phyloP scores from a whole-genome alignment of 2,113 vertebrate genomes.

The Gulo gulo region DNA sequence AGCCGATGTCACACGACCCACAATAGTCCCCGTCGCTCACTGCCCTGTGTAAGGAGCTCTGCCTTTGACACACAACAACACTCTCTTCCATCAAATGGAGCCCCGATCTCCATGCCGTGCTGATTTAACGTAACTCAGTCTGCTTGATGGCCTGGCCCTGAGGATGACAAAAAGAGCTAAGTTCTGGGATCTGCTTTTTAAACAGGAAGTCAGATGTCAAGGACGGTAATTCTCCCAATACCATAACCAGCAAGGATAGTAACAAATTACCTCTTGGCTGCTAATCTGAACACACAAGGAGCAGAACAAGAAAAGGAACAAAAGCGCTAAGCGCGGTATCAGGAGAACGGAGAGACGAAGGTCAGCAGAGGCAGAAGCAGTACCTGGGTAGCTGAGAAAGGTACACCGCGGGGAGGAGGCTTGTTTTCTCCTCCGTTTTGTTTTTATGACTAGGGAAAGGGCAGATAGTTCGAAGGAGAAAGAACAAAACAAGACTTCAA shows the following conservation, averaged over 20 bases:
- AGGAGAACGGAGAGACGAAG: not conserved
- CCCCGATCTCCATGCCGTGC: accelerated
- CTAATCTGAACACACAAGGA: not conserved
- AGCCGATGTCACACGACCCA: accelerated
- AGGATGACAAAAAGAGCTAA: not conserved
- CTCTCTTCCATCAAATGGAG: not conserved
- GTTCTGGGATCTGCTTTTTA: not conserved
- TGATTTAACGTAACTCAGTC: too few species aligned
- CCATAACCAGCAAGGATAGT: too few species aligned
- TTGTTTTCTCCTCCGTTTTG: not conserved
- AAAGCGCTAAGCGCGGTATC: not conserved
- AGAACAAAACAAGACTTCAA: not conserved
- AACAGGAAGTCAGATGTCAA: not conserved
- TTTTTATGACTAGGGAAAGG: not conserved
- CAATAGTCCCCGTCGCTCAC: accelerated
- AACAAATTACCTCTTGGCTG: too few species aligned
- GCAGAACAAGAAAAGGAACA: not conserved
- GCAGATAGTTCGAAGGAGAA: not conserved
- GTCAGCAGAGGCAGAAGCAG: not conserved
- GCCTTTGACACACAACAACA: accelerated
- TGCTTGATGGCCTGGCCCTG: not conserved
- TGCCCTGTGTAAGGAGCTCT: not conserved
- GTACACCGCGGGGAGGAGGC: not conserved
- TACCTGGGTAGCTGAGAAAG: not conserved
- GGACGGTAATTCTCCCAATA: not conserved